phyloP scores from a whole-genome alignment of 2,113 vertebrate genomes.

The Hyaena hyaena region DNA sequence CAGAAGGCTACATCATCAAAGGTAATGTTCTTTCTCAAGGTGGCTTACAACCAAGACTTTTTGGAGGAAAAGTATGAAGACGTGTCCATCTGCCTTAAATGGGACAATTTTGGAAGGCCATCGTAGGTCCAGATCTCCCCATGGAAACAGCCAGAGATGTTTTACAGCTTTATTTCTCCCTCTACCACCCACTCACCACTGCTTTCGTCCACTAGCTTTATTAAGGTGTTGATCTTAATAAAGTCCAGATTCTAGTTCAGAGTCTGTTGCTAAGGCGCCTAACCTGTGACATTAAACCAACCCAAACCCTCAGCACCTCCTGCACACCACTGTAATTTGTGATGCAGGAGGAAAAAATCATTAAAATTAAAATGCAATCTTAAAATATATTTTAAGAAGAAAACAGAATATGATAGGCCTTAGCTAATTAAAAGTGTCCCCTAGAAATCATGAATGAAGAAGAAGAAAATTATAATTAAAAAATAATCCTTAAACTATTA shows the following conservation, averaged over 20 bases:
- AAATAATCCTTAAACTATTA: background rate
- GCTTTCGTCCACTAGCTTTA: too few relatives aligned
- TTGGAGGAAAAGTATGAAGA: background rate
- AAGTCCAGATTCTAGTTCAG: background rate
- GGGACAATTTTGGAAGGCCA: background rate
- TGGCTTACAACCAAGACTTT: background rate
- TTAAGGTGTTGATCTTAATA: background rate
- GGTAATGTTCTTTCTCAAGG: background rate
- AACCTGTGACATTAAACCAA: background rate
- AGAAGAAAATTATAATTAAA: background rate
- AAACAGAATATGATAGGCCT: background rate
- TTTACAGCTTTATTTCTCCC: background rate
- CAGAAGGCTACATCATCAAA: background rate
- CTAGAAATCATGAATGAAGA: background rate
- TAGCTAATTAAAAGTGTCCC: background rate
- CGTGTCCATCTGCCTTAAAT: background rate
- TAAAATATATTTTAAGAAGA: background rate
- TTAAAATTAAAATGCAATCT: too few relatives aligned
- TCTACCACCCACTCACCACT: too few relatives aligned
- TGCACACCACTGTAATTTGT: background rate
- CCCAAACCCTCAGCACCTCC: background rate
- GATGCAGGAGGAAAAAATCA: background rate
- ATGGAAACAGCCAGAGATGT: background rate
- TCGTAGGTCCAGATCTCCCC: background rate
- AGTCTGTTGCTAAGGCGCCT: background rate